Conservation (phyloP, 2,888 invertebrate species). For the Ernsta delagoae region DNA sequence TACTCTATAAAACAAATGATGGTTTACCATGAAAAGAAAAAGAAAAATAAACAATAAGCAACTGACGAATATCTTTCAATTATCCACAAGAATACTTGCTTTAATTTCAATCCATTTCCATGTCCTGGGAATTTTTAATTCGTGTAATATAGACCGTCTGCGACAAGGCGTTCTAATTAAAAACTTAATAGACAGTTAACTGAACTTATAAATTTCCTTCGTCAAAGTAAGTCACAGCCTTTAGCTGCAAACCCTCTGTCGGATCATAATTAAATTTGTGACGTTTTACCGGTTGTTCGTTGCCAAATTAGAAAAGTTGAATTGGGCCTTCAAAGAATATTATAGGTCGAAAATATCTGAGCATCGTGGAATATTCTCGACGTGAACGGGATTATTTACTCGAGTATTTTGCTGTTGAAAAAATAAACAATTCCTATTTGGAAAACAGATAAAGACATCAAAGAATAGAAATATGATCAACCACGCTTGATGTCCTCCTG, state of each 20-base stretch:
- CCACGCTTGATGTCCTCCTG: no score
- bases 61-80: no score
- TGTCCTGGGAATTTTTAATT: neutral
- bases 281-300: slow-evolving; percentile 49
- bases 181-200: slow-evolving; percentile 34
- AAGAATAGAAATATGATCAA: neutral
- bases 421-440: neutral
- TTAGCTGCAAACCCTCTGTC: slow-evolving; percentile 45
- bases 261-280: slow-evolving; percentile 58
- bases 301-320: slow-evolving; percentile 61
- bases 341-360: slow-evolving; percentile 48
- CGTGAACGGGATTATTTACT: neutral
- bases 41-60: no score
- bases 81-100: no score
- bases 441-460: neutral
- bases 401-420: neutral
- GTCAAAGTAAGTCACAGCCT: slow-evolving; percentile 36
- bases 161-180: slow-evolving; percentile 32
- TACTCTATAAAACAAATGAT: no score
- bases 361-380: neutral
- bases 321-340: slow-evolving; percentile 44
- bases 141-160: slow-evolving; percentile 9
- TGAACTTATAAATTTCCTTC: slow-evolving; percentile 31
- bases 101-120: neutral
- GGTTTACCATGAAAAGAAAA: no score